A percentile compares a stretch with the other conserved stretches of the same genome.
Conservation (phyloP, 2,113 vertebrate genomes). For the Cheilinus undulatus region DNA sequence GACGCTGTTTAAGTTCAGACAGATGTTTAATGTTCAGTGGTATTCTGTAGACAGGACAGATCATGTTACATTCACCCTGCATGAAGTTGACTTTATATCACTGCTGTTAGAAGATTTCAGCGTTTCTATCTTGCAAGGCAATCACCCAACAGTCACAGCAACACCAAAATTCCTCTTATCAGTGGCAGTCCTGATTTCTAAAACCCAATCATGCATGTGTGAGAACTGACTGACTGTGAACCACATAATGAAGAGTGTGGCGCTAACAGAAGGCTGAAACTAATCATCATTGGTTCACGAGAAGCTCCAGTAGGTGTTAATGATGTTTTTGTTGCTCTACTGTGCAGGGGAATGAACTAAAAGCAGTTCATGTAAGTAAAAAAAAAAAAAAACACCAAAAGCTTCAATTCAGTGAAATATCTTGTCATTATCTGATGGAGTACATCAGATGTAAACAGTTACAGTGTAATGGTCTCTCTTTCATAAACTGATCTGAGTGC, state of each 20-base stretch:
- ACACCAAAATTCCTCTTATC: constrained; percentile 18
- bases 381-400: constrained; percentile 30
- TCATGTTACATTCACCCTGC: constrained; percentile 57
- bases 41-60: constrained; percentile 41
- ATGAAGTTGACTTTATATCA: constrained; percentile 35
- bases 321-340: constrained; percentile 3
- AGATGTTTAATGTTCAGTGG: constrained; percentile 53
- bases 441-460: constrained; percentile 54
- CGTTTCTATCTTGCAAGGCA: constrained; percentile 16
- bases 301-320: constrained; percentile 7
- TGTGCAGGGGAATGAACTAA: constrained; percentile 19
- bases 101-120: constrained; percentile 32
- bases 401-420: constrained; percentile 41
- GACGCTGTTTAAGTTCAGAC: constrained; percentile 66
- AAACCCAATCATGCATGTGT: constrained; percentile 44
- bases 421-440: constrained; percentile 31
- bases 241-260: constrained; percentile 7
- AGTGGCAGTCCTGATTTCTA: constrained; percentile 14
- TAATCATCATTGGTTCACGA: constrained; percentile 1
- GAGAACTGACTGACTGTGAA: constrained; percentile 2
- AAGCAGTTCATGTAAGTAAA: constrained; percentile 45
- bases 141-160: constrained; percentile 11
- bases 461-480: constrained; percentile 75
- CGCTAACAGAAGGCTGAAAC: not conserved
- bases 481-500: constrained; percentile 25